Base-by-base conservation (phyloP, 2,888 invertebrate genomes). In the Eilema griseolum region DNA sequence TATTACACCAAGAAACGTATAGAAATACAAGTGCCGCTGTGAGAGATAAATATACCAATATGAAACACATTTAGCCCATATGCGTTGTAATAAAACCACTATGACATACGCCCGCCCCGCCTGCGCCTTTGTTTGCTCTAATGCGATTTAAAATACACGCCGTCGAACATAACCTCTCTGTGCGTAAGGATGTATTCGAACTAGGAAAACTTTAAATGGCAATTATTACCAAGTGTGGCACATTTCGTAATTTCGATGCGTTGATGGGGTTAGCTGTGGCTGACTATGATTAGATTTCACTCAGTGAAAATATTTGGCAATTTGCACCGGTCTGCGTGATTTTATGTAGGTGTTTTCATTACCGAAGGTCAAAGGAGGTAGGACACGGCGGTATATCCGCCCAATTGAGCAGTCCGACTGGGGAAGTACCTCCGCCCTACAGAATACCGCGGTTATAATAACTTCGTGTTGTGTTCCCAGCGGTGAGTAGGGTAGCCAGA, bases 61-160 rank as follows among this genome's bases (percentile, higher is more conserved):
- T 78, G 78, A 72, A 72, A 65, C 77, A 72, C 83, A 81, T 83
- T 83, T 67, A 61, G 59, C 67, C 69, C 81, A 81, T 71, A 66
- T 79, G 83, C 73, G 77, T 70, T 61, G 72, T 79, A 80, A 83
- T 83, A 83, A 79, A 81, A 81, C 74, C 73, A 70, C 76, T 70
- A 71, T 63, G 66, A 81, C 73, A 76, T 70, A 73, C 72, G 69
- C 71, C 66, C 67, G 61, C 61, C 41, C 71, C 67, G 66, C 66
- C 14, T 26, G 67, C 67, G 69, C 73, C 70, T 76, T 74, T 83
- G 78, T 81, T 74, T 77, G 59, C 63, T 78, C 67, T 81, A 83
- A 83, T 74, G 78, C 76, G 77, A 83, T 80, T 81, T 80, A 78
- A 81, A 82, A 83, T 67, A 78, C 66, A 74, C 59, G 59, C 61